phyloP scores from a whole-genome alignment of 2,797 vertebrate species.

The Premnoplex brunnescens region DNA sequence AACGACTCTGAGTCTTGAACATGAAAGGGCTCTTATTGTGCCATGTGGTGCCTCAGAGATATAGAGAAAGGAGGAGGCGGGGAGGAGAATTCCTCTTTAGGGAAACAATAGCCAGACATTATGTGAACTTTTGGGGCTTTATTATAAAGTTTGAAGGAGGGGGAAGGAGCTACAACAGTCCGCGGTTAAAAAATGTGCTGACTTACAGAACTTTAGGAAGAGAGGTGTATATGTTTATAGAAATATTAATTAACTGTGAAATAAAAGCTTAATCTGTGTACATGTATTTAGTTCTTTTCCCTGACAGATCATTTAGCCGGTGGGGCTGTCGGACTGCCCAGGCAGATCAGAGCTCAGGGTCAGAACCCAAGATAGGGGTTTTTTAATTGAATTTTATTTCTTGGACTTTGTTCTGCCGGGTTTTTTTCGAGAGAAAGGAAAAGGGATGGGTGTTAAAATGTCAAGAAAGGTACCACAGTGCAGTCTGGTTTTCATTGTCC shows the following conservation, averaged over 20 bases:
- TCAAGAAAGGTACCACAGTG: not conserved
- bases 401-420: not conserved
- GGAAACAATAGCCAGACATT: constrained; percentile 50
- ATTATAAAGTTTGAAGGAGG: not conserved
- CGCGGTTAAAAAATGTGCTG: not conserved
- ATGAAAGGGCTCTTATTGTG: constrained; percentile 65
- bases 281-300: not conserved
- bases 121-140: constrained; percentile 56
- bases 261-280: not conserved
- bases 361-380: not conserved
- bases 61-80: constrained; percentile 61
- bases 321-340: not conserved
- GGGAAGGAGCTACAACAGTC: not conserved
- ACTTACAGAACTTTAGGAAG: not conserved
- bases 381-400: not conserved
- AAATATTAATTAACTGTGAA: not conserved
- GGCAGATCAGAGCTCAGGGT: not conserved
- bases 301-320: not conserved
- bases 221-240: not conserved
- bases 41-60: constrained; percentile 56
- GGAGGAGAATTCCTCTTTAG: constrained; percentile 56
- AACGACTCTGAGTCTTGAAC: constrained; percentile 62
- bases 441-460: not conserved
- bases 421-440: not conserved
- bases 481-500: not conserved